Conservation (phyloP, 2,113 vertebrate species). For the Todiramphus chloris region DNA sequence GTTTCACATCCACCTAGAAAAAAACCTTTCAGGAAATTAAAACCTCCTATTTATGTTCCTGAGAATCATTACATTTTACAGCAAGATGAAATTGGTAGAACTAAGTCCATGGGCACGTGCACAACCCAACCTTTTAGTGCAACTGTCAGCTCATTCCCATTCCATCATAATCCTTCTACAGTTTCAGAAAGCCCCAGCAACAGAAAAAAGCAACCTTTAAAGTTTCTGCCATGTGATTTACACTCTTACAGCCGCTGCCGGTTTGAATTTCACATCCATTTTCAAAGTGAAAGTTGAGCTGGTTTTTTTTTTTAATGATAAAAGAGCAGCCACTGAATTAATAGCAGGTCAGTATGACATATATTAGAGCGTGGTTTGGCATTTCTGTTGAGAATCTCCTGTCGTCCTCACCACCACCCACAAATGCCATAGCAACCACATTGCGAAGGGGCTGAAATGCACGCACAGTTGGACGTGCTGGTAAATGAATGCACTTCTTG, state of each 20-base stretch:
- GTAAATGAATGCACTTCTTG: conserved; percentile 52
- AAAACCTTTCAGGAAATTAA: neutral
- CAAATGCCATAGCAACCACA: conserved; percentile 51
- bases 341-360: conserved; percentile 25
- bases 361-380: conserved; percentile 34
- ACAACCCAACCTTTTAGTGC: neutral
- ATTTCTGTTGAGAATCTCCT: conserved; percentile 54
- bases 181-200: neutral
- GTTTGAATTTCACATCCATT: conserved; percentile 26
- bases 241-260: neutral
- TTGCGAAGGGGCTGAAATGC: neutral
- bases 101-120: neutral
- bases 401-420: conserved; percentile 24
- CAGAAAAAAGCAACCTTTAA: neutral
- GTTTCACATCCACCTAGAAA: neutral
- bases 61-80: neutral
- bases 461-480: neutral
- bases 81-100: neutral
- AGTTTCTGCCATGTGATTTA: conserved; percentile 8
- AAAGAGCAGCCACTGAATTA: conserved; percentile 47
- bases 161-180: neutral
- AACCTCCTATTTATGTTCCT: neutral
- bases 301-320: neutral
- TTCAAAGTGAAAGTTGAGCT: conserved; percentile 27
- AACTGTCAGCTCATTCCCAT: neutral